Evolutionary conservation across 2,797 vertebrate genomes (phyloP).

Genomic region (Dipus sagitta): DNA sequence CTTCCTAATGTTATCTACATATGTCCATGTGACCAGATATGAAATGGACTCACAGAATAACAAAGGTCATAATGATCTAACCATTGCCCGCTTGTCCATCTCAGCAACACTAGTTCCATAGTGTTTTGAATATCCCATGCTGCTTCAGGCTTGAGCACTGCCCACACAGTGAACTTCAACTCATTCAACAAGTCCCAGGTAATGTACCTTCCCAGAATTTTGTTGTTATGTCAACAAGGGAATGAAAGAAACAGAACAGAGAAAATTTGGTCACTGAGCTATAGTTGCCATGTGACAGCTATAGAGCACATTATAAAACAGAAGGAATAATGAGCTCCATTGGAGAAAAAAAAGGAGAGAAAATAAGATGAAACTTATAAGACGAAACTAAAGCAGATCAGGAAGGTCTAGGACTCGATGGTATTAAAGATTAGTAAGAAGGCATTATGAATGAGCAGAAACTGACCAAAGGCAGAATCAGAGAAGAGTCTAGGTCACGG

Average conservation of each 20-base stretch:
- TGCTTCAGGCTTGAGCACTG: background rate
- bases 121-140: background rate
- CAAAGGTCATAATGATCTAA: background rate
- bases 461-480: background rate
- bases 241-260: background rate
- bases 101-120: background rate
- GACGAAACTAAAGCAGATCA: background rate
- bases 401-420: background rate
- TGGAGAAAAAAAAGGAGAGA: background rate
- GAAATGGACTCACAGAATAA: background rate
- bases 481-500: background rate
- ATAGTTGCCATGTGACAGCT: background rate
- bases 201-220: slow-evolving; percentile 32
- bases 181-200: background rate
- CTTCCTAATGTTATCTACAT: background rate
- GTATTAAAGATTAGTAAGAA: background rate
- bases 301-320: background rate
- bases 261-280: background rate
- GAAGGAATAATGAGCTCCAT: background rate
- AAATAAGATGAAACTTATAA: background rate
- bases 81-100: background rate
- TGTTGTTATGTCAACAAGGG: background rate
- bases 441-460: background rate
- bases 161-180: background rate
- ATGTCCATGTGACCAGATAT: background rate